Percentiles rank a stretch among this genome's conserved stretches.
phyloP scores from a whole-genome alignment of 2,113 vertebrate genomes.

The cattle (Bos taurus) region ARS-UCD2.0 NC_037346.1:37858001-37858500 shows the following conservation, averaged over 20 bases:
- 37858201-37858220: not conserved
- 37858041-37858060: not conserved
- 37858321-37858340: not conserved
- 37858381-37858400: not conserved
- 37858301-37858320: not conserved
- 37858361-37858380: not conserved
- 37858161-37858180: not conserved
- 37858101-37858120: not conserved
- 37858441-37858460: not conserved
- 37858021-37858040: not conserved
- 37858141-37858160: not conserved
- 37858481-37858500: conserved; percentile 29
- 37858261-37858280: not conserved
- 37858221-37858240: not conserved
- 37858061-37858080: not conserved
- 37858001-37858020: not conserved
- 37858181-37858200: not conserved
- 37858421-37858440: not conserved
- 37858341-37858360: conserved; percentile 28
- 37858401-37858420: not conserved
- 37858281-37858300: not conserved
- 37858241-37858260: not conserved
- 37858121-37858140: not conserved
- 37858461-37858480: not conserved
- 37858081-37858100: not conserved